Evolutionary conservation across 2,113 vertebrate species (phyloP), one percentile per base, ranked within the genome.

Genomic region (Chionomys nivalis): DNA sequence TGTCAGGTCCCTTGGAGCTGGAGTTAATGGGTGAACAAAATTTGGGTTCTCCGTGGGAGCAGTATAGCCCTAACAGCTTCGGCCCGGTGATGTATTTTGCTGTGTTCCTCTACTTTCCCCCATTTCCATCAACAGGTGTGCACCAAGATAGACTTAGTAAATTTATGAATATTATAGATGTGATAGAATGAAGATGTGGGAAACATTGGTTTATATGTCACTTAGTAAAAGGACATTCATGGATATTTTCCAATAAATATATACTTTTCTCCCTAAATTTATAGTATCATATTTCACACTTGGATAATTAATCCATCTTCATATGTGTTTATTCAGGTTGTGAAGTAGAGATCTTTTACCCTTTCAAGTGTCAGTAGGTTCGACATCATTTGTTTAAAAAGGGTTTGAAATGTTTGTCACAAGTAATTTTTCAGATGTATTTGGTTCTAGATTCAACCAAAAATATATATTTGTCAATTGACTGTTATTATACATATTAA

Each of bases 341-440:
- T 95, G 47, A 89, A 21, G 3, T 92, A 90, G 55, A 55, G 6
- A 72, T 93, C 26, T 95, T 66, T 81, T 72, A 87, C 85, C 39
- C 75, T 7, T 61, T 85, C 86, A 94, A 66, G 76, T 55, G 16
- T 33, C 76, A 87, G 8, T 94, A 94, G 28, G 63, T 31, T 21
- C 42, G 68, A 44, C 36, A 75, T 63, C n/a, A 89, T 96, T 95
- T 97, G 42, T 94, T 85, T 70, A 17, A 70, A 70, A 70, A 89
- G 55, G 58, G 52, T 87, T 77, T 93, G 28, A 47, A 94, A 79
- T 85, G 31, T 75, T 94, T 90, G 10, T 19, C 31, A 81, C 94
- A 90, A 92, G 23, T 52, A 36, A 44, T 93, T 93, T 94, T 94
- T 42, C 47, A 75, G 33, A 88, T 78, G 10, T 68, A 68, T 87